Evolutionary conservation across 1,140 invertebrate species (phyloP).

Genomic region (Myzus persicae): DNA sequence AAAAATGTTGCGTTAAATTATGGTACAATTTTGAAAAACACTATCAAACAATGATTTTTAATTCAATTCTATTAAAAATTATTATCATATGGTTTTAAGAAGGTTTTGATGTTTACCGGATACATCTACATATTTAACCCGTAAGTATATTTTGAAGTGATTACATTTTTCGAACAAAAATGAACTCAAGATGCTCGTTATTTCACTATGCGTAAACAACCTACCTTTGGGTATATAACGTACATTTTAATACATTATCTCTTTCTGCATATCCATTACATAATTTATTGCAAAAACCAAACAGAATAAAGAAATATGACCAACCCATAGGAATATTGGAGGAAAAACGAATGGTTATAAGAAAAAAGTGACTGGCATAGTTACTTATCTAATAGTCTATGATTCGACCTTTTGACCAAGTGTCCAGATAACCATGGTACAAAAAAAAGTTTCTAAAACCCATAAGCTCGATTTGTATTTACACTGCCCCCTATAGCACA

Average conservation of each 20-base stretch:
- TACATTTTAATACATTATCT: background rate
- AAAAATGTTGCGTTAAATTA: background rate
- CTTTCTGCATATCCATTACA: background rate
- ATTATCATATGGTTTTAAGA: background rate
- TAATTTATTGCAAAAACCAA: background rate
- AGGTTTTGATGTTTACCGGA: background rate
- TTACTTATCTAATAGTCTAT: background rate
- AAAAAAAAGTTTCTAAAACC: background rate
- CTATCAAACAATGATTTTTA: background rate
- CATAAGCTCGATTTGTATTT: background rate
- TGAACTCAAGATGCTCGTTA: background rate
- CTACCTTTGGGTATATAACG: background rate
- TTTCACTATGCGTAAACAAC: background rate
- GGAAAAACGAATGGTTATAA: background rate
- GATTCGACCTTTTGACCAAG: background rate
- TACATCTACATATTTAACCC: background rate
- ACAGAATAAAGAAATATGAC: background rate
- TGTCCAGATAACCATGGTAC: too few relatives aligned
- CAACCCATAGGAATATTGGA: background rate
- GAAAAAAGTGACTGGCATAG: background rate
- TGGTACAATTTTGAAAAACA: background rate
- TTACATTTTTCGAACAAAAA: background rate
- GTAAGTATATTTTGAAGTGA: background rate
- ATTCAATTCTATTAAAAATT: background rate
- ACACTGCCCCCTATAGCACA: background rate